Evolutionary conservation across 2,113 vertebrate species (phyloP).

Genomic region (Chaetodon auriga): DNA sequence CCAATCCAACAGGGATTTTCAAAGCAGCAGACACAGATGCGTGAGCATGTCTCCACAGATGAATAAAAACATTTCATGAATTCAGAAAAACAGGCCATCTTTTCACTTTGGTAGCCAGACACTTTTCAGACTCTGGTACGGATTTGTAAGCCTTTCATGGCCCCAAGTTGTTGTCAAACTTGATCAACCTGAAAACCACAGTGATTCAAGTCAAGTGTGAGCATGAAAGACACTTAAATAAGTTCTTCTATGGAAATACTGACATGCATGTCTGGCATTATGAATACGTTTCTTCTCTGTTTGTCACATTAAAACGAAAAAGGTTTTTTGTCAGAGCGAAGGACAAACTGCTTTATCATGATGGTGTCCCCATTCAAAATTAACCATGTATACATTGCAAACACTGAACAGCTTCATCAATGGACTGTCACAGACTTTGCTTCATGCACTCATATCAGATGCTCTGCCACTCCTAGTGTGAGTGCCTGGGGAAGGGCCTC

Average conservation of each 20-base stretch:
- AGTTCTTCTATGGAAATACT: not conserved
- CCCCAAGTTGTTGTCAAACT: conserved; percentile 15
- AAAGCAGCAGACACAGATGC: conserved; percentile 38
- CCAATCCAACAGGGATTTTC: conserved; percentile 42
- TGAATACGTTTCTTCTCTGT: not conserved
- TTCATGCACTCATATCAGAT: conserved; percentile 66
- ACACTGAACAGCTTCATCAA: conserved; percentile 69
- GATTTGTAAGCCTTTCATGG: conserved; percentile 1
- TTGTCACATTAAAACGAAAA: not conserved
- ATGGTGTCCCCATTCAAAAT: conserved; percentile 27
- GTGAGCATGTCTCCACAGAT: conserved; percentile 42
- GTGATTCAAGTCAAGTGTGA: not conserved
- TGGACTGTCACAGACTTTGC: conserved; percentile 53
- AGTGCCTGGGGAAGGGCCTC: conserved; percentile 66
- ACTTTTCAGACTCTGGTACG: conserved; percentile 2
- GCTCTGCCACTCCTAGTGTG: conserved; percentile 68
- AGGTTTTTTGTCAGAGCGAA: not conserved
- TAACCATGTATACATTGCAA: conserved; percentile 29
- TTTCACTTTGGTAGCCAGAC: conserved; percentile 31
- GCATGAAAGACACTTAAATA: not conserved
- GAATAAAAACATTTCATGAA: conserved; percentile 28
- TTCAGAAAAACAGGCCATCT: conserved; percentile 24
- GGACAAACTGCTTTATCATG: conserved; percentile 26
- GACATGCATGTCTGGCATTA: not conserved
- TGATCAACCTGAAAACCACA: conserved; percentile 8